Conservation (phyloP, 2,797 vertebrate species). For the Silurus aristotelis region DNA sequence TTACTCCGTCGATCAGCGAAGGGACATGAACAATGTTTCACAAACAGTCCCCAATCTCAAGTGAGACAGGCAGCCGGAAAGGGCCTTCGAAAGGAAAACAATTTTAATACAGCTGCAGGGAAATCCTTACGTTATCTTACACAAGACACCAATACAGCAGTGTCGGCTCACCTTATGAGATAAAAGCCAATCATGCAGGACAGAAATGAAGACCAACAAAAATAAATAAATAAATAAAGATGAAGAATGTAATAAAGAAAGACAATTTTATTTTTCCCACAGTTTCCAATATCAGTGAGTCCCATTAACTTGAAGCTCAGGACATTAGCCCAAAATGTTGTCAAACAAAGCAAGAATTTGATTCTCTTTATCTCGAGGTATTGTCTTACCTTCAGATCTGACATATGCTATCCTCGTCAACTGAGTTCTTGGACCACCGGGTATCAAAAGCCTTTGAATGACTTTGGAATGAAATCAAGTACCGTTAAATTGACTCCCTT, state of each 20-base stretch:
- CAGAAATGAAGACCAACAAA: constrained; percentile 24
- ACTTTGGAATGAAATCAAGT: constrained; percentile 64
- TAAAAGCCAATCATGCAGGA: constrained; percentile 50
- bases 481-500: constrained; percentile 28
- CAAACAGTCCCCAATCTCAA: constrained; percentile 40
- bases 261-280: constrained; percentile 51
- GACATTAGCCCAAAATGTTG: constrained; percentile 15
- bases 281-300: constrained; percentile 47
- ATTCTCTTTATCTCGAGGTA: constrained; percentile 18
- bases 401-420: constrained; percentile 73
- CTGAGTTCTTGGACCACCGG: constrained; percentile 71
- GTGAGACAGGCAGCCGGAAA: constrained; percentile 36
- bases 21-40: constrained; percentile 47
- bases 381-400: constrained; percentile 73
- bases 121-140: constrained; percentile 29
- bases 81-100: constrained; percentile 19
- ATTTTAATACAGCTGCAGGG: constrained; percentile 41
- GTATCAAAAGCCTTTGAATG: constrained; percentile 72
- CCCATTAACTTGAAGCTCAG: constrained; percentile 26
- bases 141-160: constrained; percentile 35
- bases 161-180: constrained; percentile 54
- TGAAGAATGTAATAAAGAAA: constrained; percentile 32
- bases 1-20: constrained; percentile 48
- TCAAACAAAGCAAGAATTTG: constrained; percentile 24
- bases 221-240: constrained; percentile 34